Percentiles rank a stretch among this genome's conserved stretches.
Conservation (phyloP, 2,888 invertebrate species). For the Andrena fulva region DNA sequence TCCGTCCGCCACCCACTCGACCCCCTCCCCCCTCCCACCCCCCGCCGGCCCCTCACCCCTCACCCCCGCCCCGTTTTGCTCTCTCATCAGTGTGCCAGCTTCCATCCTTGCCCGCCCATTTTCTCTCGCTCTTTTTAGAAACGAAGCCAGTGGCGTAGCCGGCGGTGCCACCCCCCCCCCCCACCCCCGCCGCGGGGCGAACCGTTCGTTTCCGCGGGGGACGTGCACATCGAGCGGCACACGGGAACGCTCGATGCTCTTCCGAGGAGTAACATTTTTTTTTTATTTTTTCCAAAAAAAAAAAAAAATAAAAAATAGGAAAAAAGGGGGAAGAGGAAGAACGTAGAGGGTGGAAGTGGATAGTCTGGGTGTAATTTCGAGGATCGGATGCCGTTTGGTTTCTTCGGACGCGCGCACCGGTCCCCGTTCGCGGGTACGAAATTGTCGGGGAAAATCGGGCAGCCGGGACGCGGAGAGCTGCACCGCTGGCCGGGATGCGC, state of each 20-base stretch:
- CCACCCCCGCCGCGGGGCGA: not conserved
- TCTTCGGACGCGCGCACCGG: too few relatives aligned
- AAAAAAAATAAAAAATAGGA: not conserved
- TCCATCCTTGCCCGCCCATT: constrained; percentile 59
- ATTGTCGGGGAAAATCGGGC: too few relatives aligned
- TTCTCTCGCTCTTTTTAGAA: constrained; percentile 66
- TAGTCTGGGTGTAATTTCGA: too few relatives aligned
- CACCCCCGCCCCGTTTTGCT: constrained; percentile 3
- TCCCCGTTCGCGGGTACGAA: too few relatives aligned
- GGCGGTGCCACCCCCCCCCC: constrained; percentile 7
- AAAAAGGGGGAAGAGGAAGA: not conserved
- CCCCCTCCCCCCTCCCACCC: constrained; percentile 17
- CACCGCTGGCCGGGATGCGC: constrained; percentile 61
- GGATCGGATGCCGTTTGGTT: too few relatives aligned
- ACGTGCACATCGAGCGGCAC: not conserved
- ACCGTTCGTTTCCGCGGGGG: not conserved
- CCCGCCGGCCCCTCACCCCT: too few relatives aligned
- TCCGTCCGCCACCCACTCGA: constrained; percentile 58
- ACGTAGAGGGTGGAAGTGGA: not conserved
- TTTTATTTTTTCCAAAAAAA: not conserved
- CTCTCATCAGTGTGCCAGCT: constrained; percentile 66
- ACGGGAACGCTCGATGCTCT: not conserved
- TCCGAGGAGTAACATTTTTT: too few relatives aligned
- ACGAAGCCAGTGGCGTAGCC: constrained; percentile 61
- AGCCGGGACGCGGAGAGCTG: constrained; percentile 27